phyloP scores from a whole-genome alignment of 2,888 invertebrate genomes.

The Seladonia tumulorum region DNA sequence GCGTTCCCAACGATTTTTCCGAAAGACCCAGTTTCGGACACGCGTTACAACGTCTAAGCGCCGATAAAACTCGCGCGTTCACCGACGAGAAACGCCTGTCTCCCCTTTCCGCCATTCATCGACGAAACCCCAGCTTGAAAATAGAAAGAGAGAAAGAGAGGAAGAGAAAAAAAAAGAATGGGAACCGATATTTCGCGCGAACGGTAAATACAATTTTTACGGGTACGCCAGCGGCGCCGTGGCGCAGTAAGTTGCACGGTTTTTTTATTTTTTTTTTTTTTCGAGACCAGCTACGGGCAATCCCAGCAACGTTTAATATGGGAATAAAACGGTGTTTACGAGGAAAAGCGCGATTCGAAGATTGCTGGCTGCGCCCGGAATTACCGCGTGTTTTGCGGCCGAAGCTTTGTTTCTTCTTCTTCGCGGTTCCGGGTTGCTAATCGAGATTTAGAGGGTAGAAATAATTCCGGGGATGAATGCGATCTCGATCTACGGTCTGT shows the following conservation, averaged over 20 bases:
- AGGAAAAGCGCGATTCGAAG: conserved; percentile 29
- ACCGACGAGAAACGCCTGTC: conserved; percentile 3
- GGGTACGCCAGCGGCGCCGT: conserved; percentile 13
- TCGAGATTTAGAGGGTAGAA: background rate
- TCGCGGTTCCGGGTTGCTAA: background rate
- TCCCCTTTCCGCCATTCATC: conserved; percentile 26
- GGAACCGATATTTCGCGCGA: conserved; percentile 42
- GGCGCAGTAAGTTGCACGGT: background rate
- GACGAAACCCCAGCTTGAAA: conserved; percentile 3
- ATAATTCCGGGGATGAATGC: background rate
- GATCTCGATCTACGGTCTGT: background rate
- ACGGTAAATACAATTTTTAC: conserved; percentile 55
- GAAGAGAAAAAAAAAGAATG: background rate
- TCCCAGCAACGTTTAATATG: conserved; percentile 42
- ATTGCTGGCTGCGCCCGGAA: background rate
- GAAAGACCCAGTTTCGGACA: conserved; percentile 34
- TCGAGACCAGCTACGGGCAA: conserved; percentile 27
- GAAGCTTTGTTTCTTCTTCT: conserved; percentile 1
- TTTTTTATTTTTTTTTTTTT: conserved; percentile 51
- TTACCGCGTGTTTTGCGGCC: background rate
- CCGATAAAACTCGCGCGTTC: conserved; percentile 46
- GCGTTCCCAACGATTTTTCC: conserved; percentile 24
- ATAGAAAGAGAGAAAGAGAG: background rate
- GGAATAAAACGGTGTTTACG: conserved; percentile 52
- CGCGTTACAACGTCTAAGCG: conserved; percentile 31